Base-by-base conservation (phyloP, 1,140 invertebrate species). In the Drosophila saltans region DNA sequence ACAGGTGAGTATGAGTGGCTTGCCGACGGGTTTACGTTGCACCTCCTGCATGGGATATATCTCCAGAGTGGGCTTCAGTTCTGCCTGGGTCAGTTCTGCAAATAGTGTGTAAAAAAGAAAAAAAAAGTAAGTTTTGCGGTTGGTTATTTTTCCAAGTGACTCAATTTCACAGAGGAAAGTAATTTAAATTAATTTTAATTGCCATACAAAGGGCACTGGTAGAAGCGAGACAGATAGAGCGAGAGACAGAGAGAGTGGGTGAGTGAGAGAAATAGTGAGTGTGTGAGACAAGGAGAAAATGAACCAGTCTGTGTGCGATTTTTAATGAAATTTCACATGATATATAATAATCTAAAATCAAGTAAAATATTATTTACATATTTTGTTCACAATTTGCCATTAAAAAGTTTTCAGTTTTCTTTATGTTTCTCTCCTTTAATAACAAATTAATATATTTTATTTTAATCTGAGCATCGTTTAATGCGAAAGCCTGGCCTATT, bases 1-100 rank as follows among this genome's bases (percentile, higher is more conserved):
- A 88, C 96, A 97, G 2, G 96, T 96, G 66, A 97, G 90, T 40
- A 96, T 93, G 33, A 96, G 93, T 10, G 94, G 94, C 64, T 94
- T 94, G n/a, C 95, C 95, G 1, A 96, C 94, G 0, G 96, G 93
- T 75, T 95, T 96, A 2, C 94, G 94, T 89, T 96, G 95, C 7
- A 94, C 93, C 30, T 94, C 93, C 58, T 94, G 94, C 30, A 83
- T 93, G 8, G 96, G 96, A 72, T 94, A 93, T 73, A 97, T 96
- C 82, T 94, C 93, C 78, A 97, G 85, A n/a, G 80, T 91, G 69
- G 93, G 93, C 45, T 64, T 28, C 58, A 52, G 9, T 62, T 90
- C 80, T 28, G 91, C 91, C 36, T 60, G 64, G 68, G 71, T 79
- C 21, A 90, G 36, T 65, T 90, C 90, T 92, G 82, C n/a, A 82